These are phyloP conservation scores for Siniperca undulata DNA, from an alignment of 2,797 vertebrate species.

Conservation along the genomic window DNA sequence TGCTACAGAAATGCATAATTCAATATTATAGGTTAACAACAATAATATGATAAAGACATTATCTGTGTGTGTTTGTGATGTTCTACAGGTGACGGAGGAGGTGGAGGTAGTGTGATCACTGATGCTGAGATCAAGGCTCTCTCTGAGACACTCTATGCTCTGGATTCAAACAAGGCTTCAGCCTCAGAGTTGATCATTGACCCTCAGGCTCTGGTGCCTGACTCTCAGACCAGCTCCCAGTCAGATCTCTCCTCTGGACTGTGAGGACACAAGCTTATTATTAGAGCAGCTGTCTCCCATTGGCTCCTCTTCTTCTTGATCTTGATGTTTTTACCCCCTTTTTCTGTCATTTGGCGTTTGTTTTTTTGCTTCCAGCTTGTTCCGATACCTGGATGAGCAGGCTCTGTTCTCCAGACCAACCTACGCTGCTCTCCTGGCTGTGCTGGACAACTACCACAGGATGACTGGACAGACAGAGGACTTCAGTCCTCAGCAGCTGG, in stretches of 20 bases:
- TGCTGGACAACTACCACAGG: slow-evolving; percentile 87
- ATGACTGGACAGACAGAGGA: slow-evolving; percentile 82
- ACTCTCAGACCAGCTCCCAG: slow-evolving; percentile 74
- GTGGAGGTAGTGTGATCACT: slow-evolving; percentile 51
- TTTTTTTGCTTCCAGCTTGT: slow-evolving; percentile 78
- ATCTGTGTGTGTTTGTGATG: slow-evolving; percentile 31
- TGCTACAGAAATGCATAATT: neutral
- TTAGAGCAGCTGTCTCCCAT: neutral
- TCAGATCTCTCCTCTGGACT: slow-evolving; percentile 77
- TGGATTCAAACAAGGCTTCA: slow-evolving; percentile 87
- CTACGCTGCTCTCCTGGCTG: slow-evolving; percentile 78
- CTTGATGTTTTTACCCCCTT: neutral
- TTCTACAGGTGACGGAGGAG: slow-evolving; percentile 42
- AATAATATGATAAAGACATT: neutral
- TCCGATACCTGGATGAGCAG: slow-evolving; percentile 80
- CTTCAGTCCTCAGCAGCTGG: slow-evolving; percentile 75
- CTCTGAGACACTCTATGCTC: slow-evolving; percentile 82
- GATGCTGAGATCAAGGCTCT: slow-evolving; percentile 83
- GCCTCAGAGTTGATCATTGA: slow-evolving; percentile 79
- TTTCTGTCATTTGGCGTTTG: neutral
- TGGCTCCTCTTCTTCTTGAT: neutral
- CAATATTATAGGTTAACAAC: neutral
- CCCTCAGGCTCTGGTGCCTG: slow-evolving; percentile 78
- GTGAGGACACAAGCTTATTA: slow-evolving; percentile 69
- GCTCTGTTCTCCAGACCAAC: slow-evolving; percentile 86